These are phyloP conservation scores for Galerucella pusilla DNA, from an alignment of 2,888 invertebrate species.

Conservation along the genomic window DNA sequence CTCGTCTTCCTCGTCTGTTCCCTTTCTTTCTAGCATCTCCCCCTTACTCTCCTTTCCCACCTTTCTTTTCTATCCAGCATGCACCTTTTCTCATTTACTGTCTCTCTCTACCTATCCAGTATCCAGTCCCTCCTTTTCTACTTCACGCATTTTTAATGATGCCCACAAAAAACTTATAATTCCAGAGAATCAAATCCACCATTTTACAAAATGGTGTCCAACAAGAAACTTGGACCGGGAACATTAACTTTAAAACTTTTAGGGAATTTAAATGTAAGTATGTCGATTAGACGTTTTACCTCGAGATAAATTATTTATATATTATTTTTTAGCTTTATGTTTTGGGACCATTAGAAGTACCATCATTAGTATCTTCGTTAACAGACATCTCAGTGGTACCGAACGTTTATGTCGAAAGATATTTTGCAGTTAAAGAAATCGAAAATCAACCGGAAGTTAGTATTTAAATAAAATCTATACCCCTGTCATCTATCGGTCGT, in stretches of 20 bases:
- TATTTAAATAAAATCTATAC: background rate
- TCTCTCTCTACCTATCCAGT: too few relatives aligned
- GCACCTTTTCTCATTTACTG: too few relatives aligned
- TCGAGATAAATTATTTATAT: background rate
- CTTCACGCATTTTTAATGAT: too few relatives aligned
- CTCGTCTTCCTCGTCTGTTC: too few relatives aligned
- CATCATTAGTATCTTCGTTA: conserved; percentile 74
- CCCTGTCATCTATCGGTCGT: background rate
- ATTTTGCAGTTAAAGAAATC: conserved; percentile 67
- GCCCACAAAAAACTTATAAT: background rate
- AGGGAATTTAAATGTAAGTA: conserved; percentile 66
- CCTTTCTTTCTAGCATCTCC: too few relatives aligned
- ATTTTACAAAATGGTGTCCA: conserved; percentile 71
- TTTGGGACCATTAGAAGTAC: conserved; percentile 75
- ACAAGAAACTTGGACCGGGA: conserved; percentile 74
- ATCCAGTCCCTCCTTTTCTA: too few relatives aligned
- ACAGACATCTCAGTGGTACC: conserved; percentile 71
- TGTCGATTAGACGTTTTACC: background rate
- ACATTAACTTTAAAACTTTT: conserved; percentile 68
- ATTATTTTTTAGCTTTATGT: conserved; percentile 69
- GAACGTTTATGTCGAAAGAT: conserved; percentile 67
- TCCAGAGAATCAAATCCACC: conserved; percentile 37
- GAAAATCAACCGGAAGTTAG: conserved; percentile 74
- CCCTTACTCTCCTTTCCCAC: too few relatives aligned
- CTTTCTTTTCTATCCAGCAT: too few relatives aligned